Percentiles rank a stretch among this genome's conserved stretches.
phyloP scores from a whole-genome alignment of 1,140 invertebrate species.

The Helicoverpa zea region DNA sequence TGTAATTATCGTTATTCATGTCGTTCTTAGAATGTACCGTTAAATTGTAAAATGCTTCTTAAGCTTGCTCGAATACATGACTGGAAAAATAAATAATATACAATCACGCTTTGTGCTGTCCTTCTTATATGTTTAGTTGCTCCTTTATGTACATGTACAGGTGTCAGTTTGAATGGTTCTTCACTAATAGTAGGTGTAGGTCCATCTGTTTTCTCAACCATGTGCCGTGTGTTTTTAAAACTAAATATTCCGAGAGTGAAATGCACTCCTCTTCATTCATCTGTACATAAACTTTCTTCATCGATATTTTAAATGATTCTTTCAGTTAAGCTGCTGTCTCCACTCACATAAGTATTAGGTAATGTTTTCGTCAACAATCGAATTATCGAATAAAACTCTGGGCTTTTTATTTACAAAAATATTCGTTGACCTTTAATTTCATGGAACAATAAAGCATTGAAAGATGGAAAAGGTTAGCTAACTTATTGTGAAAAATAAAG shows the following conservation, averaged over 20 bases:
- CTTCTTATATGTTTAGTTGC: background rate
- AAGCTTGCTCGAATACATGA: constrained; percentile 28
- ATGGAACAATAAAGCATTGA: constrained; percentile 2
- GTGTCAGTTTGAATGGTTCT: background rate
- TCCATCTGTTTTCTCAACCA: background rate
- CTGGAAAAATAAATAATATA: constrained; percentile 11
- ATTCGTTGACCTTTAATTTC: constrained; percentile 2
- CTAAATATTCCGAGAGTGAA: background rate
- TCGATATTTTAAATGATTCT: background rate
- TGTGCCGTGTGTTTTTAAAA: background rate
- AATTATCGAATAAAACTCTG: background rate
- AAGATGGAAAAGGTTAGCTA: constrained; percentile 20
- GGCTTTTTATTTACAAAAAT: background rate
- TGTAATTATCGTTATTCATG: constrained; percentile 66
- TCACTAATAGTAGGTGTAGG: background rate
- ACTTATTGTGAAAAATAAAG: background rate
- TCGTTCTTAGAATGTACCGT: constrained; percentile 40
- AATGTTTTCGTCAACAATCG: background rate
- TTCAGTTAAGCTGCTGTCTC: background rate
- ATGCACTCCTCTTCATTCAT: background rate
- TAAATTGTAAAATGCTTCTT: constrained; percentile 44
- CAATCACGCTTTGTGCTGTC: constrained; percentile 29
- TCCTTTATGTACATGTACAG: background rate
- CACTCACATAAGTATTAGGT: background rate
- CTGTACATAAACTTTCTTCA: background rate